These are phyloP conservation scores for Nilaparvata lugens DNA, from an alignment of 1,140 invertebrate species.

Conservation along the genomic window DNA sequence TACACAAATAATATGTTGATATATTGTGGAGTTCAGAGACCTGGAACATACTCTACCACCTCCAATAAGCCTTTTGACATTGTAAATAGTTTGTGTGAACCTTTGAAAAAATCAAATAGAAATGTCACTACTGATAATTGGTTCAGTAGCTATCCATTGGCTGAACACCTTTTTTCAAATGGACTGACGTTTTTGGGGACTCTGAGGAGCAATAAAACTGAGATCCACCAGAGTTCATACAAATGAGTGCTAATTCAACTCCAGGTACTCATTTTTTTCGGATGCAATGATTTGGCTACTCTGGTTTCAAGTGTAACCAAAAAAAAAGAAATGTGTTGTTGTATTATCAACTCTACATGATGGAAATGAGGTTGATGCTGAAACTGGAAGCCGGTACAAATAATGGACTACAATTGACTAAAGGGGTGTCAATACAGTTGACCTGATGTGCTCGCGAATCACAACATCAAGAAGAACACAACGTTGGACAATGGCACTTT, in stretches of 20 bases:
- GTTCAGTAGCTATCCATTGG: neutral
- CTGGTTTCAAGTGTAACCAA: neutral
- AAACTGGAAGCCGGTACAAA: conserved; percentile 4
- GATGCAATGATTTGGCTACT: neutral
- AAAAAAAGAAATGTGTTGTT: conserved; percentile 3
- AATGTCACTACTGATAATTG: neutral
- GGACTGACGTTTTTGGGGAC: neutral
- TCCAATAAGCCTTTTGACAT: neutral
- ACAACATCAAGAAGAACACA: conserved; percentile 5
- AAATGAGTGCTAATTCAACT: neutral
- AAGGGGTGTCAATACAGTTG: conserved; percentile 3
- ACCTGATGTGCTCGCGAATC: conserved; percentile 1
- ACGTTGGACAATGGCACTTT: conserved; percentile 21
- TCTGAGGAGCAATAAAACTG: neutral
- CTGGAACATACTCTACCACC: conserved; percentile 24
- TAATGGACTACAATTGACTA: conserved; percentile 3
- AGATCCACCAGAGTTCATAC: neutral
- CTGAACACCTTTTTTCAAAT: neutral
- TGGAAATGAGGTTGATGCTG: conserved; percentile 3
- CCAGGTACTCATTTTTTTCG: neutral
- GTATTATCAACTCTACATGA: conserved; percentile 4
- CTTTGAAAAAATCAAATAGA: neutral
- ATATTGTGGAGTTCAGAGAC: conserved; percentile 29
- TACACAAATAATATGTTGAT: conserved; percentile 31
- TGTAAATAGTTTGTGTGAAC: neutral